Evolutionary conservation across 2,797 vertebrate genomes (phyloP), one percentile per base, ranked within the genome.

Genomic region (Parambassis ranga): DNA sequence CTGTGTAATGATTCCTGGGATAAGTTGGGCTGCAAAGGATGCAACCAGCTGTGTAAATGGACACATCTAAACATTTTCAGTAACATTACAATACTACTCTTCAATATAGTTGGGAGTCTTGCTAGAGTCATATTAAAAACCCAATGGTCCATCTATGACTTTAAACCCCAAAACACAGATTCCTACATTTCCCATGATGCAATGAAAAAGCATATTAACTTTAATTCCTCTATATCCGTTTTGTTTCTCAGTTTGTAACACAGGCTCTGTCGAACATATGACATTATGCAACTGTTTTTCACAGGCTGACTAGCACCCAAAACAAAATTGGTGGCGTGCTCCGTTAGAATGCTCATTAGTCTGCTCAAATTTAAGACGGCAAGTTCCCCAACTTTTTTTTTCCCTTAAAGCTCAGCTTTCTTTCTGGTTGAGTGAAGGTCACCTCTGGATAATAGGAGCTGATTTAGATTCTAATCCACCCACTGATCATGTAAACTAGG

Each of bases 361-460:
- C 27, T 3, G 8, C 3, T 7, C 16, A 33, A 2, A 42, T 63
- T 11, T 49, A n/a, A 39, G 13, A 30, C 9, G 22, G 5, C 18
- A 59, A 47, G 26, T 7, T 30, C 0, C 13, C 7, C 44, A 58
- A 71, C 36, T 56, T 65, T 50, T 26, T 57, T 36, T 33, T 56
- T 19, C 50, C 27, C 23, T 60, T 7, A 28, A 26, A 42, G 32
- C 48, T 66, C 39, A 22, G 56, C 44, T 64, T 69, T 61, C 37
- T 51, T 59, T 65, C 35, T 47, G 62, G 57, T 42, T 46, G 24
- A 71, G 26, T 28, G 56, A 76, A 79, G 71, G 82, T 88, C 71
- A 72, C 52, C 32, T 67, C 59, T 19, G 51, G 51, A 38, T 61
- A 63, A 70, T 5, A 47, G 28, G 43, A 60, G 30, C 61, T 65